A percentile compares a stretch with the other conserved stretches of the same genome.
These are phyloP conservation scores for Amphipyra tragopoginis DNA, from an alignment of 2,888 invertebrate species.

Conservation along the genomic window DNA sequence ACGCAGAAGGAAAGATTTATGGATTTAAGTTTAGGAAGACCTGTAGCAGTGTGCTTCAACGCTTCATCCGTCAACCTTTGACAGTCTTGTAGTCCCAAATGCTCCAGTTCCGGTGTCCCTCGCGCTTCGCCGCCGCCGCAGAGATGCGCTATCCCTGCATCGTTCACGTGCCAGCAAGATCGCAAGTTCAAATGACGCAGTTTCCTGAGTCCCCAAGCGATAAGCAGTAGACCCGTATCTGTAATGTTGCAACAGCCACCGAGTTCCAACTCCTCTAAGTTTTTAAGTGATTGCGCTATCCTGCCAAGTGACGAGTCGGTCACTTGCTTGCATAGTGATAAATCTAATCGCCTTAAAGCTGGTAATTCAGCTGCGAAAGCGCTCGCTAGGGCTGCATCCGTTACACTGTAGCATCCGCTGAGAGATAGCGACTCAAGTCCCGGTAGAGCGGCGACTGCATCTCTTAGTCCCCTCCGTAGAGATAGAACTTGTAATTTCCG, in stretches of 20 bases:
- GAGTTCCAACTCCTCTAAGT: conserved; percentile 96
- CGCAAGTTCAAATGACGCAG: conserved; percentile 95
- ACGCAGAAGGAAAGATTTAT: conserved; percentile 98
- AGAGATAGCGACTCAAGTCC: conserved; percentile 96
- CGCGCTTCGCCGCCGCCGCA: conserved; percentile 94
- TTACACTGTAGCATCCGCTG: conserved; percentile 98
- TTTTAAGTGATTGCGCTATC: conserved; percentile 95
- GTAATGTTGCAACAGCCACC: conserved; percentile 98
- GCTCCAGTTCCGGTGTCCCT: conserved; percentile 95
- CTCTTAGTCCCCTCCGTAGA: conserved; percentile 94
- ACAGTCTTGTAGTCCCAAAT: conserved; percentile 97
- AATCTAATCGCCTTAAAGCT: conserved; percentile 94
- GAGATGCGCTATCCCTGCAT: conserved; percentile 96
- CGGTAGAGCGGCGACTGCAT: conserved; percentile 95
- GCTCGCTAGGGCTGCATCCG: conserved; percentile 95
- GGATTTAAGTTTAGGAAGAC: conserved; percentile 94
- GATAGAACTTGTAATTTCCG: conserved; percentile 97
- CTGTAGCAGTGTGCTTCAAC: conserved; percentile 95
- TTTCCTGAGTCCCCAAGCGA: conserved; percentile 96
- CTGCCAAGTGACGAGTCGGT: conserved; percentile 96
- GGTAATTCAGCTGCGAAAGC: conserved; percentile 95
- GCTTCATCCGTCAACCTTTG: conserved; percentile 98
- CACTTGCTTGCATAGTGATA: conserved; percentile 98
- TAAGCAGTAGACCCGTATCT: conserved; percentile 95
- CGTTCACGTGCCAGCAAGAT: conserved; percentile 98